Conservation (phyloP, 2,797 vertebrate species). For the Fratercula arctica region DNA sequence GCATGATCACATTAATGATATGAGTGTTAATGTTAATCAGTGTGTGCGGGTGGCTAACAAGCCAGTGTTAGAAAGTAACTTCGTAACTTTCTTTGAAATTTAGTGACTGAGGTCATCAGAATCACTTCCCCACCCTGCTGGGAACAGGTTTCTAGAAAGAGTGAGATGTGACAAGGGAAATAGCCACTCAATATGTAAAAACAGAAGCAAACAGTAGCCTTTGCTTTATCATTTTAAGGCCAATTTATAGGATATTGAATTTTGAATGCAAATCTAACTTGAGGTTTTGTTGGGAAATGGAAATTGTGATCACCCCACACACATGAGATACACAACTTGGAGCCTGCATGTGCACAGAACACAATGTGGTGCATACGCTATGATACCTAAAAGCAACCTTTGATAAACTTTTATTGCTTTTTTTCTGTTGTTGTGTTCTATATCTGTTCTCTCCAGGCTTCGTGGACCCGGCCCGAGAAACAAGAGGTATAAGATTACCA, state of each 20-base stretch:
- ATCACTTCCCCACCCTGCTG: not conserved
- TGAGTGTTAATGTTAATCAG: not conserved
- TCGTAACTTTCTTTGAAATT: not conserved
- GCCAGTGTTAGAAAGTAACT: not conserved
- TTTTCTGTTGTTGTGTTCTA: slow-evolving; percentile 80
- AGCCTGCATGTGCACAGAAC: slow-evolving; percentile 78
- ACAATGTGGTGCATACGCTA: slow-evolving; percentile 55
- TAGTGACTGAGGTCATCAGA: not conserved
- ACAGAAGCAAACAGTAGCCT: not conserved
- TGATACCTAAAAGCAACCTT: slow-evolving; percentile 66
- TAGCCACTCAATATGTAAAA: not conserved
- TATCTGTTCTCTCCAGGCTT: slow-evolving; percentile 98
- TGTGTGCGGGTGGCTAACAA: not conserved
- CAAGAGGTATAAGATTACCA: slow-evolving; percentile 96
- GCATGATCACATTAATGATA: slow-evolving; percentile 39
- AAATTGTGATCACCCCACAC: not conserved
- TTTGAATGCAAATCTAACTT: not conserved
- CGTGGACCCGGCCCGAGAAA: slow-evolving; percentile 98
- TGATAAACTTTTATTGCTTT: slow-evolving; percentile 87
- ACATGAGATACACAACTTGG: not conserved
- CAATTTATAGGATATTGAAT: not conserved
- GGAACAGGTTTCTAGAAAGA: not conserved
- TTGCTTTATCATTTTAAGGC: not conserved
- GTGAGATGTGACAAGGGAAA: not conserved
- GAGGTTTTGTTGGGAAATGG: slow-evolving; percentile 4